Percentiles rank a stretch among this genome's conserved stretches.
These are phyloP conservation scores for Holocentrus rufus DNA, from an alignment of 2,797 vertebrate species.

Conservation along the genomic window DNA sequence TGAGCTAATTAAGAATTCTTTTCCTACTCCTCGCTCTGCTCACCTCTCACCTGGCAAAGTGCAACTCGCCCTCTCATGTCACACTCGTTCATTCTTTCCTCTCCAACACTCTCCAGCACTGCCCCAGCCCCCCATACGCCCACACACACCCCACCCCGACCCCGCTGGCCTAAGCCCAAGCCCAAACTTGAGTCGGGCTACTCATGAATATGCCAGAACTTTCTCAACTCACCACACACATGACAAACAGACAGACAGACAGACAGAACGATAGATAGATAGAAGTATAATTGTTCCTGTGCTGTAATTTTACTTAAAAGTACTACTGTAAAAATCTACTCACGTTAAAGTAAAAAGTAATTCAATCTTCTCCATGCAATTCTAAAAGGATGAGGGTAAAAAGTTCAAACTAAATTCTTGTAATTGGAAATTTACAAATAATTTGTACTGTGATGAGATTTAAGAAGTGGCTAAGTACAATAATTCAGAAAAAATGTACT, in stretches of 20 bases:
- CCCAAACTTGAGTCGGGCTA: conserved; percentile 12
- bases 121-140: conserved; percentile 23
- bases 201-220: conserved; percentile 36
- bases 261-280: conserved; percentile 15
- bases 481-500: too few relatives aligned
- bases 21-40: conserved; percentile 45
- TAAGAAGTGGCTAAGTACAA: too few relatives aligned
- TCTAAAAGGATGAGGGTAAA: too few relatives aligned
- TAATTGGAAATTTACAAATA: too few relatives aligned
- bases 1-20: conserved; percentile 62
- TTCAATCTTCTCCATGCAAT: too few relatives aligned
- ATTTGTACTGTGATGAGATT: too few relatives aligned
- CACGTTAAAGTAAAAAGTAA: too few relatives aligned
- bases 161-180: neutral
- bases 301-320: too few relatives aligned
- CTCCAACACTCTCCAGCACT: conserved; percentile 15
- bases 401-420: too few relatives aligned
- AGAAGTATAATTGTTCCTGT: neutral
- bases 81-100: conserved; percentile 17
- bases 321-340: too few relatives aligned
- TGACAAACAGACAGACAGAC: conserved; percentile 20
- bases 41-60: conserved; percentile 64
- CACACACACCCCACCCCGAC: neutral
- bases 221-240: conserved; percentile 6
- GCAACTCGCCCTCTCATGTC: conserved; percentile 43